Evolutionary conservation across 2,888 invertebrate species (phyloP), one percentile per base, ranked within the genome.

Genomic region (Chrysotoxum bicinctum): DNA sequence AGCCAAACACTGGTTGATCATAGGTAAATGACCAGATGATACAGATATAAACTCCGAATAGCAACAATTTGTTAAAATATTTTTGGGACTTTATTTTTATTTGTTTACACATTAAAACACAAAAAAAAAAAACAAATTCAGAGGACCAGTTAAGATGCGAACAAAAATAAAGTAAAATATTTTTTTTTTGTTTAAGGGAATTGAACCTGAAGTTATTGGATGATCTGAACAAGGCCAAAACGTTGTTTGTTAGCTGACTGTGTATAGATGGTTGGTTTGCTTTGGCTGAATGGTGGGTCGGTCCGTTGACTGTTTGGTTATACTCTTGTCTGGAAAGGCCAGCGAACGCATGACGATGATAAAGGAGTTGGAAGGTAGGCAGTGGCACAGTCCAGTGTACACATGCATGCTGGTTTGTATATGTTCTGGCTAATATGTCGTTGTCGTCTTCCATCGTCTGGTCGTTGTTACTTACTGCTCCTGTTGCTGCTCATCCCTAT

Each of bases 171-270:
- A 66, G 48, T 50, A 58, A 32, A 69, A 56, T 58, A 14, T 35
- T 3, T 58, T 32, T 32, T 35, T 32, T 56, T n/a, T 32, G 10
- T 54, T 32, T 58, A 78, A 85, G 85, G 85, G 85, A 85, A 85
- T 81, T 85, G 85, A 85, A 85, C 85, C 81, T 81, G 62, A 81
- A 76, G 81, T 81, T 85, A 85, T 85, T 72, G 85, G 81, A 85
- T 77, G 81, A 85, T 77, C 73, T 26, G 81, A 58, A 77, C 85
- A 85, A 85, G 85, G 85, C 84, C 80, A 84, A 66, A 84, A 64
- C 66, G 72, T 56, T 68, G 76, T 70, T 81, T 85, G 85, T 73
- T 69, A 81, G 80, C 30, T 50, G 72, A 43, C 48, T 50, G 43
- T 50, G 64, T n/a, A 19, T 45, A 30, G 43, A 30, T 62, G 62